Evolutionary conservation across 2,888 invertebrate genomes (phyloP), one percentile per base, ranked within the genome.

Genomic region (Coronaproctus castanopsis): DNA sequence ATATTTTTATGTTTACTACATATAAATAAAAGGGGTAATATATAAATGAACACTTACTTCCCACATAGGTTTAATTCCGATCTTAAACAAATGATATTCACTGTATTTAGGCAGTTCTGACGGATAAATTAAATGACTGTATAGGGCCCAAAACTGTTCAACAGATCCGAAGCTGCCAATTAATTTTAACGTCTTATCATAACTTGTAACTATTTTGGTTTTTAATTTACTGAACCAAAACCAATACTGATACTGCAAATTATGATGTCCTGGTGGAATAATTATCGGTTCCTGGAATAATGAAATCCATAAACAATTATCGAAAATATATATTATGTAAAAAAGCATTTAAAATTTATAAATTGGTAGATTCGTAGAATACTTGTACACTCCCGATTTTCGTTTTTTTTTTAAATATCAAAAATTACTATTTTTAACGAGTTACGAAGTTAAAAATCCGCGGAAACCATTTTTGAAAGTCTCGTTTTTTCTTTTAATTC

Each of bases 11-110:
- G 1, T 36, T 36, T 36, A 24, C 14, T 14, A 19, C 21, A 24
- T 48, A 2, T 22, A 52, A 52, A 8, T 20, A 10, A 10, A 10
- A 10, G 21, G n/a, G n/a, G n/a, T n/a, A 52, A 52, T 52, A 10
- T n/a, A 5, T 52, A 52, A 8, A 21, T 21, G 18, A 52, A 49
- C 55, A 67, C 72, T 68, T 67, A 79, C 81, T 73, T 98, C 98
- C 98, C 97, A 98, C 88, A 98, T 96, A 21, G 97, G 97, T 72
- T 92, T 90, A 69, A 98, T 95, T 66, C 96, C 97, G 68, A 92
- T 81, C 78, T 97, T 97, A 74, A 98, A 98, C 62, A 98, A 79
- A 74, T 96, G 96, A 69, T 95, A 82, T 75, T 97, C 95, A 69
- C 91, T 82, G 69, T 90, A 89, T 20, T 89, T 86, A 52, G 86